Conservation (phyloP, 2,113 vertebrate species). For the Felis chaus region DNA sequence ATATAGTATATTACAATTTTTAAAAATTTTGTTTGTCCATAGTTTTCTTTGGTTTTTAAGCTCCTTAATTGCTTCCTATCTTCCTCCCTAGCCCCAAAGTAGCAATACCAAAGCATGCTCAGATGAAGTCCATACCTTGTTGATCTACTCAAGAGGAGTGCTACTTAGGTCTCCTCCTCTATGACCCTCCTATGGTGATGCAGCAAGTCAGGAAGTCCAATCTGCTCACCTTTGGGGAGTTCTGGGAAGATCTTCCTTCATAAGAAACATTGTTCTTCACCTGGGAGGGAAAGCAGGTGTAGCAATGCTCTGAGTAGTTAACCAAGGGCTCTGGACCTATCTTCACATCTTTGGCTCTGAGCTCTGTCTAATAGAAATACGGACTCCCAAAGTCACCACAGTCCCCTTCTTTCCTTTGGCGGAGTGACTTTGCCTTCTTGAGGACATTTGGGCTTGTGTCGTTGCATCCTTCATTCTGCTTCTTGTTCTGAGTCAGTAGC, state of each 20-base stretch:
- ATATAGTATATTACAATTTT: neutral
- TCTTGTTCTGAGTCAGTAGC: neutral
- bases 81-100: neutral
- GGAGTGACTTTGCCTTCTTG: neutral
- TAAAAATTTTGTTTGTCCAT: neutral
- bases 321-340: neutral
- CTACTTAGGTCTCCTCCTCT: neutral
- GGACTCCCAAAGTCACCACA: neutral
- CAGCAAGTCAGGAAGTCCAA: neutral
- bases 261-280: neutral
- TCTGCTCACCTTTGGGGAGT: neutral
- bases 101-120: neutral
- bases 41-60: neutral
- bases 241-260: neutral
- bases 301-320: neutral
- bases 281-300: neutral
- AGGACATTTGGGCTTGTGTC: neutral
- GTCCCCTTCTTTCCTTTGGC: neutral
- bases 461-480: rapidly evolving
- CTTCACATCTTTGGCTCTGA: neutral
- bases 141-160: neutral
- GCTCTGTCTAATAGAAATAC: neutral
- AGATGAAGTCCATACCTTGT: neutral
- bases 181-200: neutral
- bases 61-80: neutral